A percentile compares a stretch with the other conserved stretches of the same genome.
phyloP scores from a whole-genome alignment of 2,888 invertebrate species.

The Zygothrica quintamaculata region DNA sequence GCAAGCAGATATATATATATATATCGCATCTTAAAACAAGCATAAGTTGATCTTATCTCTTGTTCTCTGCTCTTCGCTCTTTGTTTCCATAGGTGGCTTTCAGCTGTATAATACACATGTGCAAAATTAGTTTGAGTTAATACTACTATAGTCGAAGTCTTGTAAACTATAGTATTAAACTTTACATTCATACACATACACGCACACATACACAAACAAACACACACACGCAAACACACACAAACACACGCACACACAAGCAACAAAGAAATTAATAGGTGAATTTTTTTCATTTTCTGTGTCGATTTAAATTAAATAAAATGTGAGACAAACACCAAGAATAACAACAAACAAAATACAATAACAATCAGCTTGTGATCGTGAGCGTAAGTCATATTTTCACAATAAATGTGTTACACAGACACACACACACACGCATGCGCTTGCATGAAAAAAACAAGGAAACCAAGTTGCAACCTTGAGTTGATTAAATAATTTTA shows the following conservation, averaged over 20 bases:
- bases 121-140: conserved; percentile 58
- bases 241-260: conserved; percentile 18
- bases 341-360: conserved; percentile 48
- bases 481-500: too few relatives aligned
- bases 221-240: conserved; percentile 18
- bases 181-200: conserved; percentile 12
- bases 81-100: conserved; percentile 9
- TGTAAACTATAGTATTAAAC: conserved; percentile 26
- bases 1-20: too few relatives aligned
- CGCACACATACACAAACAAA: conserved; percentile 20
- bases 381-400: conserved; percentile 55
- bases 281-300: conserved; percentile 68
- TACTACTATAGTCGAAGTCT: conserved; percentile 46
- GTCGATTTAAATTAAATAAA: conserved; percentile 59
- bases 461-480: too few relatives aligned
- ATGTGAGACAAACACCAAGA: conserved; percentile 42
- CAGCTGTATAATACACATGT: conserved; percentile 25
- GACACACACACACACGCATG: not conserved
- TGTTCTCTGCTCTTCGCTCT: conserved; percentile 9
- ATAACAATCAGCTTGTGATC: conserved; percentile 73
- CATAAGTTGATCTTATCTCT: conserved; percentile 23
- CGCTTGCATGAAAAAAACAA: not conserved
- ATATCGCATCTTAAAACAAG: conserved; percentile 20
- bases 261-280: conserved; percentile 67
- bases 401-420: conserved; percentile 9